Evolutionary conservation across 2,888 invertebrate species (phyloP), one percentile per base, ranked within the genome.

Genomic region (Amblyjoppa proteus): DNA sequence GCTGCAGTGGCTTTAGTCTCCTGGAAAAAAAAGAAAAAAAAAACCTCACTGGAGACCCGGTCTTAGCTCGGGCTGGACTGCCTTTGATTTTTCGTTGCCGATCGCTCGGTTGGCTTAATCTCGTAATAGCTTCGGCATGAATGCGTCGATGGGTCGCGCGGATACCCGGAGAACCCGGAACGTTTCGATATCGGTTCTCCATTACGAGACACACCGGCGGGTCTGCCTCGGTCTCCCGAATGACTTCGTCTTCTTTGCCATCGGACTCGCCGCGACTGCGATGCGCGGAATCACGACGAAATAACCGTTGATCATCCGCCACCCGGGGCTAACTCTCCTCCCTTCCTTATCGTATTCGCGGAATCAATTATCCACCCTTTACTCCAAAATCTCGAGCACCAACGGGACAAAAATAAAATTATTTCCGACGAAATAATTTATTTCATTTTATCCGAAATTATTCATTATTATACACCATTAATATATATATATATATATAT

Each of bases 51-150:
- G 66, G 76, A 34, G 66, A 34, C 38, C 51, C 16, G 61, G 25
- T 45, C 58, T 58, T n/a, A 41, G 49, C 45, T 68, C 41, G 41
- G 13, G 13, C 16, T 58, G 34, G 16, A 64, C 31, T 64, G 75
- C 31, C 45, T 51, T 66, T 51, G 9, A 9, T 53, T 68, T 38
- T 45, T 51, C 68, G 58, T 68, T 49, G 66, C 56, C 20, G 45
- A 13, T 73, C 66, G 71, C 71, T 76, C 53, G 66, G 38, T 16
- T 34, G 56, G 38, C 68, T 79, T 83, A 90, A 89, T 81, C 87
- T 82, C 81, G 64, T 87, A 89, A 90, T 89, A 81, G 87, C 87
- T 83, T 75, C 82, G 77, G 86, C 87, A 86, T 53, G 86, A 71
- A 86, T 88, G 80, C 80, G 85, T 88, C 86, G 87, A 87, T 86